Percentiles rank a stretch among this genome's conserved stretches.
Evolutionary conservation across 2,797 vertebrate genomes (phyloP).

Genomic region (Artibeus jamaicensis): DNA sequence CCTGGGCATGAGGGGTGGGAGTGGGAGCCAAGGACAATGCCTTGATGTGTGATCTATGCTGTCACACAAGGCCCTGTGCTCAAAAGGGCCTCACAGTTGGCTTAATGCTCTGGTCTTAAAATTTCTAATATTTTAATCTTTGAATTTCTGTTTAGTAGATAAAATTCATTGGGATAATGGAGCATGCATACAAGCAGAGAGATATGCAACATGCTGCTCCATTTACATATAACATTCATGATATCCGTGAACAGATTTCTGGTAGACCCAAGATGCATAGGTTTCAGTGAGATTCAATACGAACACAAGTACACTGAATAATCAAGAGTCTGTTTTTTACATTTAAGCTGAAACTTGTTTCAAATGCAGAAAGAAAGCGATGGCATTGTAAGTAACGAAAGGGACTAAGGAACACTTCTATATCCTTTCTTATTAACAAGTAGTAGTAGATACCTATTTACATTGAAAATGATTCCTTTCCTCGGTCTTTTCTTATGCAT

Average conservation of each 20-base stretch:
- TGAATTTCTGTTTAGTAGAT: neutral
- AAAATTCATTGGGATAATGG: neutral
- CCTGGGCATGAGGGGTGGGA: neutral
- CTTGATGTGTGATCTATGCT: neutral
- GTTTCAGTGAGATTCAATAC: neutral
- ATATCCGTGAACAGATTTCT: neutral
- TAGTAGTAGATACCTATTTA: too few species aligned
- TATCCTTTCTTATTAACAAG: neutral
- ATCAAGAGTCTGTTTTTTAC: neutral
- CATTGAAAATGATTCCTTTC: neutral
- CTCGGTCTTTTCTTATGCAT: neutral
- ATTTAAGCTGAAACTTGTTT: neutral
- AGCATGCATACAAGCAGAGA: too few species aligned
- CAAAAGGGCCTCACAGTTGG: neutral
- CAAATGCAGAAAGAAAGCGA: neutral
- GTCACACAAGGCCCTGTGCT: accelerated
- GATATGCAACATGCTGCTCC: too few species aligned
- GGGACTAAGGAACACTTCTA: neutral
- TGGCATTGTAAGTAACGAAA: neutral
- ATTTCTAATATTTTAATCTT: neutral
- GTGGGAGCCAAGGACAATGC: neutral
- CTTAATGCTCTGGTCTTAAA: neutral
- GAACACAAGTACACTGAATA: neutral
- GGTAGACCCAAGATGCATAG: accelerated
- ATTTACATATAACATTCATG: accelerated